phyloP scores from a whole-genome alignment of 2,888 invertebrate genomes.

The Monochamus alternatus region DNA sequence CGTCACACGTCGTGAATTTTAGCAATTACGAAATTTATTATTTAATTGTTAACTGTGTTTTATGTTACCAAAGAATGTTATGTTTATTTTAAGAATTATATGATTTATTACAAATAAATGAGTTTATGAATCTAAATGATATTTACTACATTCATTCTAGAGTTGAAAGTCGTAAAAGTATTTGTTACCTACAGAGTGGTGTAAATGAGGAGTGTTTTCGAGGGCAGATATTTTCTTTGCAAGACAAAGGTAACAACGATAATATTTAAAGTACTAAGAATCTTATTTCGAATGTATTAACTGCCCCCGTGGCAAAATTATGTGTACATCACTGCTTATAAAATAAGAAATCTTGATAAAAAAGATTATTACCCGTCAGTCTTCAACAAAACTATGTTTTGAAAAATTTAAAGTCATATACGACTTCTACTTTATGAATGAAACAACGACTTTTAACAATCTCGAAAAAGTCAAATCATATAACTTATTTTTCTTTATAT shows the following conservation, averaged over 20 bases:
- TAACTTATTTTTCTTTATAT: conserved; percentile 9
- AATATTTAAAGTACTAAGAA: too few relatives aligned
- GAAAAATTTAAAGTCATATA: too few relatives aligned
- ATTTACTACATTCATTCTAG: neutral
- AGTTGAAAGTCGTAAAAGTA: neutral
- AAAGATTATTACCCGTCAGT: too few relatives aligned
- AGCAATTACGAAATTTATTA: conserved; percentile 30
- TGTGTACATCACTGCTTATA: too few relatives aligned
- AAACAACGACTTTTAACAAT: neutral
- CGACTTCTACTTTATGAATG: too few relatives aligned
- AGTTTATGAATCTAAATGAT: neutral
- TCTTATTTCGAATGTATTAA: too few relatives aligned
- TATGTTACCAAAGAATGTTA: conserved; percentile 49
- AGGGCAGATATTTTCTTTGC: too few relatives aligned
- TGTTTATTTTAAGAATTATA: conserved; percentile 26
- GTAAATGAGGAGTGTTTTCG: neutral
- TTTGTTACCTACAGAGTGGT: neutral
- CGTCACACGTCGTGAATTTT: conserved; percentile 14
- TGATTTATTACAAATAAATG: neutral
- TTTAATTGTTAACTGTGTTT: conserved; percentile 44
- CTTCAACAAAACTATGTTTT: too few relatives aligned
- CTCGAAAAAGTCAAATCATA: conserved; percentile 13
- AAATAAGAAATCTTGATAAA: too few relatives aligned
- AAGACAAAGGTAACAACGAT: too few relatives aligned
- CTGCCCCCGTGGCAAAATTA: too few relatives aligned